phyloP scores from a whole-genome alignment of 2,113 vertebrate species.

The Hippolais icterina region DNA sequence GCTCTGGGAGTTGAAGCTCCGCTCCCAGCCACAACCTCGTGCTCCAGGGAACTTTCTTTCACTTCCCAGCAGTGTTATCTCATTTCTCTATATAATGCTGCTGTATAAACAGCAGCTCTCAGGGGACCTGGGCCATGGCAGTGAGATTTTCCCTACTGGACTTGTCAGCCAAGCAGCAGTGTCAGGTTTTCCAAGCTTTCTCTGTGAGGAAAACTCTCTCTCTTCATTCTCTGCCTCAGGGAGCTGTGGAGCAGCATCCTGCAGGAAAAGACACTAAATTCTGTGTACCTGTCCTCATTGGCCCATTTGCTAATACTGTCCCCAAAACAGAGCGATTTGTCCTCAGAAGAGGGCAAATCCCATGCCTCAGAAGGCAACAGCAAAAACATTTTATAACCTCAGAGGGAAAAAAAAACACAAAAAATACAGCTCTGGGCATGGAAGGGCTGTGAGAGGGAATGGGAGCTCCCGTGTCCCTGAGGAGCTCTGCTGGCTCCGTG shows the following conservation, averaged over 20 bases:
- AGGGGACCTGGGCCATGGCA: background rate
- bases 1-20: background rate
- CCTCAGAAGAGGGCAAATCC: background rate
- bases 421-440: background rate
- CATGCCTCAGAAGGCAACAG: background rate
- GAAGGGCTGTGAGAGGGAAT: background rate
- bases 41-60: background rate
- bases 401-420: background rate
- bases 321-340: background rate
- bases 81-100: background rate
- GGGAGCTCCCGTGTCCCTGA: background rate
- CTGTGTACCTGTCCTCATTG: rapidly evolving
- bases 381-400: background rate
- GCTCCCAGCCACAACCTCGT: background rate
- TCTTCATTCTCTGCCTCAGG: background rate
- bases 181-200: background rate
- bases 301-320: background rate
- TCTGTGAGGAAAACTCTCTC: background rate
- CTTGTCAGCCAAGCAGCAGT: background rate
- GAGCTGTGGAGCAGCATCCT: background rate
- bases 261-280: background rate
- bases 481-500: background rate
- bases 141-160: background rate
- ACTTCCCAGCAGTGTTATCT: background rate
- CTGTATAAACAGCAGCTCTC: background rate